Percentiles rank a stretch among this genome's conserved stretches.
Evolutionary conservation across 2,888 invertebrate species (phyloP).

Genomic region (Nowickia ferox): DNA sequence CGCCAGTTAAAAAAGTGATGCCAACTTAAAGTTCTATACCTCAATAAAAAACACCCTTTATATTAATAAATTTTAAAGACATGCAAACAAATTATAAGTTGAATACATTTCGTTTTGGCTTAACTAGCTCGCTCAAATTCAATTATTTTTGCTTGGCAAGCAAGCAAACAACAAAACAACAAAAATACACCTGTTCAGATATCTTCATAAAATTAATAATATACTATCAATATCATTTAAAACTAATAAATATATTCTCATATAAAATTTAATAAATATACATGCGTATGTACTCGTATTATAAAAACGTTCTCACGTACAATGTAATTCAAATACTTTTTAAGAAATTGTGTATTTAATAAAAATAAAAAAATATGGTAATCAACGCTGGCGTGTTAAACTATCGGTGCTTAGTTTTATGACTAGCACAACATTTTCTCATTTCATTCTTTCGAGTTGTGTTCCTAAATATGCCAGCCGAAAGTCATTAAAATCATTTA

Average conservation of each 20-base stretch:
- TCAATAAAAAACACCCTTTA: too few species aligned
- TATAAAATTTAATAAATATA: background rate
- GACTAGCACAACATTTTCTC: conserved; percentile 31
- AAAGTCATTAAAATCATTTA: conserved; percentile 49
- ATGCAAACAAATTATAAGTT: too few species aligned
- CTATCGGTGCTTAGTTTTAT: conserved; percentile 36
- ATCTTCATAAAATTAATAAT: background rate
- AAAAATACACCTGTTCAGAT: background rate
- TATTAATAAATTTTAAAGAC: too few species aligned
- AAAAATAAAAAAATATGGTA: background rate
- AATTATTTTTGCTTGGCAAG: too few species aligned
- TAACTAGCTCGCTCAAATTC: too few species aligned
- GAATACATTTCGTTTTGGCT: too few species aligned
- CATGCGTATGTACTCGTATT: background rate
- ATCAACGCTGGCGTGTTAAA: conserved; percentile 1
- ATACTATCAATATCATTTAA: background rate
- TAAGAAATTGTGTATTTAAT: conserved; percentile 20
- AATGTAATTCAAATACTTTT: background rate
- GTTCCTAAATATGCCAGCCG: conserved; percentile 23
- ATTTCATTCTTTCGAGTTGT: background rate
- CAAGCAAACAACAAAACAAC: too few species aligned
- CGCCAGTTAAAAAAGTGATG: too few species aligned
- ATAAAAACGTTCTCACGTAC: conserved; percentile 8
- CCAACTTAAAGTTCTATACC: too few species aligned
- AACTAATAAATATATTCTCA: conserved; percentile 1